Conservation (phyloP, 2,888 invertebrate species). For the Mythimna lalbum region DNA sequence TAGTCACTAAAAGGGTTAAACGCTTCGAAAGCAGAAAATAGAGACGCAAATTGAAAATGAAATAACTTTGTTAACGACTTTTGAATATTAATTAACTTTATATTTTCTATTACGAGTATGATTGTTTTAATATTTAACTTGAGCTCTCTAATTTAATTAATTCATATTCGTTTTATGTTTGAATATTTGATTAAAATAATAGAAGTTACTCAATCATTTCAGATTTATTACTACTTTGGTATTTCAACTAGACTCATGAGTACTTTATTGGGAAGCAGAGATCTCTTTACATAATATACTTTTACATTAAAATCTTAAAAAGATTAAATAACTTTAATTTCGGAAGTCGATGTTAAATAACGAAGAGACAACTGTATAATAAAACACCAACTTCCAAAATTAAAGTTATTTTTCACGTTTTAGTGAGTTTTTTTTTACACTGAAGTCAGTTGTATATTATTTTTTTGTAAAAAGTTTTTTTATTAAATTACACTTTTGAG, state of each 20-base stretch:
- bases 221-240: background rate
- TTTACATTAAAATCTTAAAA: too few species aligned
- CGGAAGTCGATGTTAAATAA: too few species aligned
- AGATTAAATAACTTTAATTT: too few species aligned
- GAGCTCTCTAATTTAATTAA: background rate
- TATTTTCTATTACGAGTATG: conserved; percentile 35
- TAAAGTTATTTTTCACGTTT: too few species aligned
- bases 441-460: too few species aligned
- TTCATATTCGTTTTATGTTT: background rate
- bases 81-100: conserved; percentile 70
- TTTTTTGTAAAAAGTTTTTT: too few species aligned
- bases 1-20: conserved; percentile 73
- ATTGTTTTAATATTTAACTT: conserved; percentile 55
- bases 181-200: background rate
- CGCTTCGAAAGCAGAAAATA: conserved; percentile 65
- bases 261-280: background rate
- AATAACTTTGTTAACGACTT: conserved; percentile 71
- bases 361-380: too few species aligned
- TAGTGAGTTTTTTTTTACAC: too few species aligned
- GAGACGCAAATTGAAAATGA: conserved; percentile 70
- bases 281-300: too few species aligned
- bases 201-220: background rate
- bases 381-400: too few species aligned
- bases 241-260: background rate
- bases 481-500: too few species aligned